Base-by-base conservation (phyloP, 2,888 invertebrate genomes). In the Andrena praecox region DNA sequence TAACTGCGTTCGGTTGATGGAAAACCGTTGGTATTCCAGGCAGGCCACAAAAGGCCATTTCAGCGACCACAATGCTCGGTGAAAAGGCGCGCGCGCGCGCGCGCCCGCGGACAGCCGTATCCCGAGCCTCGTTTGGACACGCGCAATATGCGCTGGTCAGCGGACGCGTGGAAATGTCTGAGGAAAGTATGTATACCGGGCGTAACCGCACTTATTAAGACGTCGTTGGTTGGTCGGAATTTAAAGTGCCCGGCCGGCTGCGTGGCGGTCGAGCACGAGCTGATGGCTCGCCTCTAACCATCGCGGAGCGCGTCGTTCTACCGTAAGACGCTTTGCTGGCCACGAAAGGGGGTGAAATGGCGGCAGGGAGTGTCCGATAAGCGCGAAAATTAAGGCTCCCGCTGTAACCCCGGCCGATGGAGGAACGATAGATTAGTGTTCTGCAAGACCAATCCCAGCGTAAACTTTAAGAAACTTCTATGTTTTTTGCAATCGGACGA, bases 161-260 rank as follows among this genome's bases (percentile, higher is more conserved):
- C 83, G 84, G 75, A 60, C 62, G 76, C 66, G 67, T 52, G 56
- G 68, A 83, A 88, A 87, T 84, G 84, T 71, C 16, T 7, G 63
- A 77, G 87, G 88, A 91, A 91, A 91, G 90, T 91, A 42, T 4
- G 42, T 42, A 87, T 42, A 87, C 31, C 67, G 31, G 80, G 84
- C 85, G 88, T 86, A 91, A 93, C 93, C 93, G 90, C 92, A 92
- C 92, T 92, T 93, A 93, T 93, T 92, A 93, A 93, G 93, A 93
- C 89, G 91, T 93, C 91, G 90, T 92, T 90, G 86, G 81, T 73
- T 87, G 83, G 90, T 85, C 89, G 91, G 91, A 92, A 93, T 92
- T 91, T 90, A 77, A 91, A 92, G 89, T 92, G 86, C 84, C 80
- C 84, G 64, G 66, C 82, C 2, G 52, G 52, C 20, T 52, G 54